Base-by-base conservation (phyloP, 2,113 vertebrate species). In the Carlito syrichta region DNA sequence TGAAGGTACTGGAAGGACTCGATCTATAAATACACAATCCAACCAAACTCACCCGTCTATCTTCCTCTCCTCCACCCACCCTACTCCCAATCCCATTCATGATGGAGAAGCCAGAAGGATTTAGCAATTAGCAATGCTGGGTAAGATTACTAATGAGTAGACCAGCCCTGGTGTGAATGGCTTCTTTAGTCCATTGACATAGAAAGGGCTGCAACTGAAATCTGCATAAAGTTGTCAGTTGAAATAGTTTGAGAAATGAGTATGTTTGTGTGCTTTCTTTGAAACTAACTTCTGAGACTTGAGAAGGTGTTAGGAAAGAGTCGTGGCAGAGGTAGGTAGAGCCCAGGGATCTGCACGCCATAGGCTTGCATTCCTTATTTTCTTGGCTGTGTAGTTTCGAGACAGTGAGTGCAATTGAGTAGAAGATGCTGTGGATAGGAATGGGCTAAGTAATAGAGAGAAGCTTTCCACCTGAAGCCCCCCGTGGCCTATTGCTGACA, bases 101-200 rank as follows among this genome's bases (percentile, higher is more conserved):
- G 58, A 66, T 81, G 91, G 92, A 97, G 96, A 97, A 97, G 56
- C 84, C 56, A 97, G 56, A 88, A 96, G 82, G 58, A 89, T 52
- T 94, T 93, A 86, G 17, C 69, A 90, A 52, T 97, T 91, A 97
- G 85, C 60, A 73, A 91, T 54, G 40, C 4, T 71, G 60, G 73
- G 76, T 84, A 81, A 62, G 82, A 32, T 68, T 16, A 58, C 16
- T 94, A 76, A 43, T 81, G 96, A 95, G 81, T 40, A 52, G 0
- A 23, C 66, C 63, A 58, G 35, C 48, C 0, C 1, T n/a, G 25
- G 35, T 25, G 14, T 7, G 74, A 95, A 83, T 48, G 11, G 38
- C 54, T 93, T n/a, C 93, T 83, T 76, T 91, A 83, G 74, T 81
- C 92, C 48, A 3, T 8, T n/a, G 86, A 35, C 74, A 32, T 19